Conservation (phyloP, 1,140 invertebrate genomes). For the Nautilus pompilius region DNA sequence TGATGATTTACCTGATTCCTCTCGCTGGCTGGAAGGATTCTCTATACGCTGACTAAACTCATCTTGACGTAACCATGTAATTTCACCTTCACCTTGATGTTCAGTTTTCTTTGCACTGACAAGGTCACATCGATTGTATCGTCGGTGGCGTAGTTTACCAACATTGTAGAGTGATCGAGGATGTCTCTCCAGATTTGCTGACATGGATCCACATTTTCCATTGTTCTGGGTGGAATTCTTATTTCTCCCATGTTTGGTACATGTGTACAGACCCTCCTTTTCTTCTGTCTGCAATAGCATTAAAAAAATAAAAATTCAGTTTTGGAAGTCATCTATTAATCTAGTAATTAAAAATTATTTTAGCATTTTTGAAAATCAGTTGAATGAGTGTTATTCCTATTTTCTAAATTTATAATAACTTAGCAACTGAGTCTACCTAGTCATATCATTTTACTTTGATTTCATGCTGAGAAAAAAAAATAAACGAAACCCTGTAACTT, state of each 20-base stretch:
- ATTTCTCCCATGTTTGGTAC: constrained; percentile 15
- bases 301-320: background rate
- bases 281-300: constrained; percentile 18
- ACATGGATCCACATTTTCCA: background rate
- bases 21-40: background rate
- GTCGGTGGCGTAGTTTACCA: constrained; percentile 9
- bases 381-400: no score
- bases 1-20: background rate
- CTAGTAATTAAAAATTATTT: background rate
- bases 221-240: constrained; percentile 7
- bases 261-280: constrained; percentile 15
- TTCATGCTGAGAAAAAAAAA: no score
- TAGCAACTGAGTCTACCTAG: no score
- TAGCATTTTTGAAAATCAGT: no score
- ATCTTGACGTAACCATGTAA: constrained; percentile 20
- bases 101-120: constrained; percentile 1
- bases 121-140: background rate
- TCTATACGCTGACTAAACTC: constrained; percentile 14
- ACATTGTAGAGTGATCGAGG: background rate
- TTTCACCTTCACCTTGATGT: constrained; percentile 12
- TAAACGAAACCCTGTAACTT: no score
- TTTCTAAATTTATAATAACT: no score
- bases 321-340: no score
- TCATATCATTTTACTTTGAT: no score
- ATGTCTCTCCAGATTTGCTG: constrained; percentile 2